Conservation (phyloP, 2,797 vertebrate species). For the Emys orbicularis region DNA sequence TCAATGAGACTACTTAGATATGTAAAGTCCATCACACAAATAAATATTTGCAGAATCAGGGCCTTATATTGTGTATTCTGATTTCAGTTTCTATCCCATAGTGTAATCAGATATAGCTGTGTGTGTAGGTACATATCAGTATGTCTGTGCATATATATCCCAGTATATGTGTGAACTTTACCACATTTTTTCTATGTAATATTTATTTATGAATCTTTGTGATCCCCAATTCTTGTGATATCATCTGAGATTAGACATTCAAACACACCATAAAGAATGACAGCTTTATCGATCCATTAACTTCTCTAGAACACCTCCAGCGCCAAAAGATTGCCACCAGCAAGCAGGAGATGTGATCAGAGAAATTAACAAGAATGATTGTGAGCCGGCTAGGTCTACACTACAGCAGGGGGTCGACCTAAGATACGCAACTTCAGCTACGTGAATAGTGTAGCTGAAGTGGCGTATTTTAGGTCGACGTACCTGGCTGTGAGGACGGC, state of each 20-base stretch:
- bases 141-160: not conserved
- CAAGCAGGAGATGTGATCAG: not conserved
- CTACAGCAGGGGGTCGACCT: no score
- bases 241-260: not conserved
- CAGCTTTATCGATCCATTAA: not conserved
- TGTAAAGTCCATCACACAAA: not conserved
- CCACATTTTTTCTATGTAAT: not conserved
- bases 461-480: no score
- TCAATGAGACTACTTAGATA: not conserved
- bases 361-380: not conserved
- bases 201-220: not conserved
- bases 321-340: not conserved
- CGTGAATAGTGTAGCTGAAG: no score
- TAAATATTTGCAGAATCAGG: not conserved
- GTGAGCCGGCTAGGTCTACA: not conserved
- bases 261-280: not conserved
- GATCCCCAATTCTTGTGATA: not conserved
- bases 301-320: not conserved
- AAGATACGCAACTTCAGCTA: no score
- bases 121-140: not conserved
- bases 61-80: not conserved
- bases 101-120: fast-evolving
- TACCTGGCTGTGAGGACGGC: no score
- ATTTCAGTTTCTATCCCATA: fast-evolving
- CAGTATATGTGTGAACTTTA: not conserved